Evolutionary conservation across 1,140 invertebrate genomes (phyloP), one percentile per base, ranked within the genome.

Genomic region (Drosophila pseudoananassae): DNA sequence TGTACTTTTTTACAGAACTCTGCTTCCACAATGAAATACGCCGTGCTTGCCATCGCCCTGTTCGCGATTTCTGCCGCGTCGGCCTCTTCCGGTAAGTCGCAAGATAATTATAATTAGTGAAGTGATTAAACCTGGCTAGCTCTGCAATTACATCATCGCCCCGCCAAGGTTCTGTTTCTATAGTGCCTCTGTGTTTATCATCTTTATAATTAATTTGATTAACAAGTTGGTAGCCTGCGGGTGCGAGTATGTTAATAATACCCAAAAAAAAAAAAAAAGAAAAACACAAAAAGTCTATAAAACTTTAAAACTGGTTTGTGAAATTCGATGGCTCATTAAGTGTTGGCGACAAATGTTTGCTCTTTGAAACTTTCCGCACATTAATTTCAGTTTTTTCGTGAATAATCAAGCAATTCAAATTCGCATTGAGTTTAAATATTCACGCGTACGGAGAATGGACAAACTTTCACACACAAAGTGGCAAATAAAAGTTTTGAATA

Each of bases 41-140:
- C 65, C 2, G 52, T 82, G 45, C 57, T 85, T 47, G 82, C 81
- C 49, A 27, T 87, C 31, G 77, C 82, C 20, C 52, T 85, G 20
- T 68, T 78, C 27, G 82, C 63, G 14, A 54, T 51, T 4, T 45
- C 52, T 3, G 74, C 78, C 29, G 78, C 82, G 51, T 31, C 72
- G 38, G 73, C 73, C 38, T 76, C 71, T 76, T 87, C 82, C 78
- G 82, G 82, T 85, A 66, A 87, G 82, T 81, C 49, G 31, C 27
- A 45, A 15, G 15, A 17, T 56, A 46, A 56, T 49, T 40, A 33
- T 25, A 51, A 49, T 49, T 53, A 46, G 23, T 60, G 17, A 17
- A 51, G 55, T 47, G 68, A 14, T 54, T 50, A 33, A 33, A 20
- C 20, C 36, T 25, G 33, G 8, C 12, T 0, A 6, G 40, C 15